Evolutionary conservation across 1,140 invertebrate genomes (phyloP).

Genomic region (Megalonaias nervosa): DNA sequence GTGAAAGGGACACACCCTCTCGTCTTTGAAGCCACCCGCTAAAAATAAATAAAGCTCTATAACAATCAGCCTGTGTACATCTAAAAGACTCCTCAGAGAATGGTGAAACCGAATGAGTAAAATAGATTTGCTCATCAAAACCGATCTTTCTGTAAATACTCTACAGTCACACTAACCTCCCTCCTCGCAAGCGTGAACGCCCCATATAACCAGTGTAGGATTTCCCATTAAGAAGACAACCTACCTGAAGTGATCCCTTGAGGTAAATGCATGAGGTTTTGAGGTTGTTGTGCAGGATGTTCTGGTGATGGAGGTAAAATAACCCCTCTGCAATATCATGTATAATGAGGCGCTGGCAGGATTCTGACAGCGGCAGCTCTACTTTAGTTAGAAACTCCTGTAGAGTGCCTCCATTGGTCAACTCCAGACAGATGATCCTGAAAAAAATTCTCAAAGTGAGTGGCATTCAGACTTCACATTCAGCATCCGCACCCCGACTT

Average conservation of each 20-base stretch:
- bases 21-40: not conserved
- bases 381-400: slow-evolving; percentile 52
- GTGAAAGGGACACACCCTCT: too few species aligned
- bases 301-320: slow-evolving; percentile 59
- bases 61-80: not conserved
- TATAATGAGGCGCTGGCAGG: slow-evolving; percentile 60
- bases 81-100: not conserved
- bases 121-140: too few species aligned
- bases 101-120: too few species aligned
- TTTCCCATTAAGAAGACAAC: not conserved
- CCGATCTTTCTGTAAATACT: too few species aligned
- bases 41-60: not conserved
- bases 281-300: slow-evolving; percentile 64
- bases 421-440: slow-evolving; percentile 64
- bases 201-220: too few species aligned
- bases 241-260: slow-evolving; percentile 64
- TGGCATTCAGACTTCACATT: not conserved
- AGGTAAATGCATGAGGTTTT: slow-evolving; percentile 59
- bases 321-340: slow-evolving; percentile 63
- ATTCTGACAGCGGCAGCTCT: slow-evolving; percentile 57
- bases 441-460: not conserved
- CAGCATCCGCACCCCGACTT: too few species aligned
- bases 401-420: slow-evolving; percentile 58
- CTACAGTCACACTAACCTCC: too few species aligned
- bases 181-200: too few species aligned